Conservation (phyloP, 2,797 vertebrate species). For the Gastrophryne carolinensis region DNA sequence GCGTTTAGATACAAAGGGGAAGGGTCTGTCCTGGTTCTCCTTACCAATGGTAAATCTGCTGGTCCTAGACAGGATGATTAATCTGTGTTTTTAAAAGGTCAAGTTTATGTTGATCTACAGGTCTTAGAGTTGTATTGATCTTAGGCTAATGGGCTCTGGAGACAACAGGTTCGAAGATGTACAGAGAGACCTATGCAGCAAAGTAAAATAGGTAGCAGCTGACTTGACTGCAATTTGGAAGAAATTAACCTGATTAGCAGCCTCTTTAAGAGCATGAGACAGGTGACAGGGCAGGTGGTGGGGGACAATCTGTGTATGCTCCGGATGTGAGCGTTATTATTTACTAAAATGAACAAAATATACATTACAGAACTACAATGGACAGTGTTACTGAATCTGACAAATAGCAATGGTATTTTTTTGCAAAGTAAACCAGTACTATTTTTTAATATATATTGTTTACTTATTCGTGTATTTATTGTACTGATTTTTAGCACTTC, state of each 20-base stretch:
- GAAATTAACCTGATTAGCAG: constrained; percentile 53
- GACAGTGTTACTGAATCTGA: too few relatives aligned
- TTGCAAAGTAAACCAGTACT: too few relatives aligned
- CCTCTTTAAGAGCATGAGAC: not conserved
- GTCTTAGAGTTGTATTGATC: constrained; percentile 61
- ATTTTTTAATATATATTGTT: too few relatives aligned
- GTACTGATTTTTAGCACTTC: too few relatives aligned
- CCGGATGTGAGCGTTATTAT: not conserved
- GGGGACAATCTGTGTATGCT: not conserved
- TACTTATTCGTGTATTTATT: too few relatives aligned
- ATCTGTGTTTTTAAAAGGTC: constrained; percentile 62
- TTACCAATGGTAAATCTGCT: not conserved
- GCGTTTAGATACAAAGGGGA: constrained; percentile 10
- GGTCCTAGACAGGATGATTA: constrained; percentile 54
- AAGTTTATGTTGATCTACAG: constrained; percentile 69
- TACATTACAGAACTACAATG: too few relatives aligned
- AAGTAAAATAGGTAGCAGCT: constrained; percentile 39
- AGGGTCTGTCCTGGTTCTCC: not conserved
- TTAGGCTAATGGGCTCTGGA: constrained; percentile 45
- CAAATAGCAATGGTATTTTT: too few relatives aligned
- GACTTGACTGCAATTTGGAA: constrained; percentile 52
- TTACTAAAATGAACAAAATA: too few relatives aligned
- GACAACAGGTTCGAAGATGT: constrained; percentile 45
- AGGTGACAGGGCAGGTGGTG: not conserved
- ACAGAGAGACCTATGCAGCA: constrained; percentile 50